Conservation (phyloP, 2,113 vertebrate species). For the Solenodon paradoxus region DNA sequence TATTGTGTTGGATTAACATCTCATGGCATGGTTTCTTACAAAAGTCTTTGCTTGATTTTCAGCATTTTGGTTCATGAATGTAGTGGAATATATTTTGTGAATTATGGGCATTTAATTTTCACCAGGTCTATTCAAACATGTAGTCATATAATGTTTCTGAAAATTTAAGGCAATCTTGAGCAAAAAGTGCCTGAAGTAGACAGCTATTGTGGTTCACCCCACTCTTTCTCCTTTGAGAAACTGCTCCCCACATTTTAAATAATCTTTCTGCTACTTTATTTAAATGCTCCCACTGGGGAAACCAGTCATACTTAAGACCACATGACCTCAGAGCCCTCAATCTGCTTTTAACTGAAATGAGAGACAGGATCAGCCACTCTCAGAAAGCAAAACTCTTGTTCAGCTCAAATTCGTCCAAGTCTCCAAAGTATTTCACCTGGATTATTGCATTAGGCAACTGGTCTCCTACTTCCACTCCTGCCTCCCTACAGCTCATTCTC, state of each 20-base stretch:
- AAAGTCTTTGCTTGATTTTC: slow-evolving; percentile 5
- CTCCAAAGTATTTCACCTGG: not conserved
- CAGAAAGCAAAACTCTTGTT: not conserved
- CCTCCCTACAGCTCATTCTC: not conserved
- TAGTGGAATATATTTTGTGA: not conserved
- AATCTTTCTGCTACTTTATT: not conserved
- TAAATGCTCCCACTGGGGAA: not conserved
- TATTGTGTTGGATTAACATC: not conserved
- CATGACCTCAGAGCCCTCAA: not conserved
- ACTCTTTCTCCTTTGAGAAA: too few relatives aligned
- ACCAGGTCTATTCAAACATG: not conserved
- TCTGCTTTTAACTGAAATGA: not conserved
- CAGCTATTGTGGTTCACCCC: too few relatives aligned
- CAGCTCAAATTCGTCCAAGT: too few relatives aligned
- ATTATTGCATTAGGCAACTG: not conserved
- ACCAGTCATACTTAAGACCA: not conserved
- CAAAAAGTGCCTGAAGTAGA: too few relatives aligned
- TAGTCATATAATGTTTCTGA: not conserved
- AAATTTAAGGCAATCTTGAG: too few relatives aligned
- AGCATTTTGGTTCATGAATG: not conserved
- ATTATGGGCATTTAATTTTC: not conserved
- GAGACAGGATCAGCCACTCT: not conserved
- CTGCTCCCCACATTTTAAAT: too few relatives aligned
- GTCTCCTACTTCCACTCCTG: not conserved
- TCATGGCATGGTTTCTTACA: not conserved